Percentiles rank a stretch among this genome's conserved stretches.
Evolutionary conservation across 2,797 vertebrate genomes (phyloP).

Genomic region (Epinephelus malabaricus): DNA sequence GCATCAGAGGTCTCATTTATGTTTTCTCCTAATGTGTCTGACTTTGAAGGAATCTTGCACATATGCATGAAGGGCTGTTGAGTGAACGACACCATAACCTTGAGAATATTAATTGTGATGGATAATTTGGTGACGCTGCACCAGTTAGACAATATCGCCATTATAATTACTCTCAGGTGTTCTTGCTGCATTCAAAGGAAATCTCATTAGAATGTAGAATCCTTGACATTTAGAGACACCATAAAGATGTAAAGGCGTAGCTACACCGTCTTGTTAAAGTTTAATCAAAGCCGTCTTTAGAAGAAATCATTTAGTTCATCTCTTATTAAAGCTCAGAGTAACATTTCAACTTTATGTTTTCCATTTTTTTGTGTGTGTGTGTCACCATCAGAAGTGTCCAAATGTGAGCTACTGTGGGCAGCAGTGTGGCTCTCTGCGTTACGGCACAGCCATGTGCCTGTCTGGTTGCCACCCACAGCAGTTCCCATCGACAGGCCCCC

Average conservation of each 20-base stretch:
- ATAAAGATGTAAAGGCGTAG: conserved; percentile 27
- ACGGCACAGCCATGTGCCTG: conserved; percentile 67
- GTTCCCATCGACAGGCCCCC: conserved; percentile 65
- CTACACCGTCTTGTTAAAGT: conserved; percentile 37
- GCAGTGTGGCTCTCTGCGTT: conserved; percentile 72
- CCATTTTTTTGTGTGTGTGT: conserved; percentile 33
- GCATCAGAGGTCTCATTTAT: background rate
- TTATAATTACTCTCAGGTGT: conserved; percentile 63
- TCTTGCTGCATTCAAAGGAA: conserved; percentile 35
- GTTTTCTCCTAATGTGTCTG: conserved; percentile 21
- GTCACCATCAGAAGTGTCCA: conserved; percentile 76
- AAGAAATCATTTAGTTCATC: conserved; percentile 37
- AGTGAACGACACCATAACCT: conserved; percentile 21
- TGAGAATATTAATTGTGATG: conserved; percentile 53
- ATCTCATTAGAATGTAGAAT: conserved; percentile 60
- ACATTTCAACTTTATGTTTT: conserved; percentile 58
- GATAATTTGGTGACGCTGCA: conserved; percentile 44
- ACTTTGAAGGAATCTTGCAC: conserved; percentile 35
- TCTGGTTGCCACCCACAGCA: conserved; percentile 63
- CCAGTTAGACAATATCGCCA: conserved; percentile 30
- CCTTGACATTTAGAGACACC: conserved; percentile 55
- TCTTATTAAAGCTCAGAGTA: conserved; percentile 8
- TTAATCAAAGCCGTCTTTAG: conserved; percentile 24
- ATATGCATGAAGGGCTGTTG: conserved; percentile 10
- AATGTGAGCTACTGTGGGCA: conserved; percentile 72